Evolutionary conservation across 2,797 vertebrate species (phyloP), one percentile per base, ranked within the genome.

Genomic region (Pangasius sanitwongsei): DNA sequence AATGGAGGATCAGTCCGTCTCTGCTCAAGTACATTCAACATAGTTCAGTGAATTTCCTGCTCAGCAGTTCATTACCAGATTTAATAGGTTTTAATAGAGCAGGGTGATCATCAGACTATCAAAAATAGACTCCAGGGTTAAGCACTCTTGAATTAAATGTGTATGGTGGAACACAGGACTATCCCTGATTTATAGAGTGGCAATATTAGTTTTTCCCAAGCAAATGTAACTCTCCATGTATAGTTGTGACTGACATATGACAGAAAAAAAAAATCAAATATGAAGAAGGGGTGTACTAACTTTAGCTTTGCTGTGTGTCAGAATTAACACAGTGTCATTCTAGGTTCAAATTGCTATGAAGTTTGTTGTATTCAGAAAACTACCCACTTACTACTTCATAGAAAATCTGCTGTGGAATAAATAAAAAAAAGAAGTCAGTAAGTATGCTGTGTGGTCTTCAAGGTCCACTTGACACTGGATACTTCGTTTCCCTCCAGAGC

Each of bases 41-140:
- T 34, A 67, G 20, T 12, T 25, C 2, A 41, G 18, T 48, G 70
- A 74, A 12, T 44, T 44, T 74, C 37, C 15, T 55, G 28, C 16
- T 48, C 31, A 80, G 50, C n/a, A 34, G 77, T 81, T 57, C 18
- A 11, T 57, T 57, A 23, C 8, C 3, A 13, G 80, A 25, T 82
- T 59, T 59, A 81, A 37, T 80, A 80, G n/a, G 53, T 11, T 37
- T 81, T 81, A 57, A 81, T 34, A 57, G 50, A 81, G 53, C 78
- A 57, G 31, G 9, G 9, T 18, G 37, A 81, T 81, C 53, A 34
- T 37, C 31, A 81, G 9, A 12, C 31, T 12, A 25, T 81, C n/a
- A 31, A 18, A 31, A 18, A n/a, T n/a, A n/a, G 75, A 80, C 77
- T 55, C 55, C 9, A 41, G 55, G 20, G 80, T 37, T n/a, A 53